Conservation (phyloP, 2,113 vertebrate genomes). For the Microcebus ravelobensis region DNA sequence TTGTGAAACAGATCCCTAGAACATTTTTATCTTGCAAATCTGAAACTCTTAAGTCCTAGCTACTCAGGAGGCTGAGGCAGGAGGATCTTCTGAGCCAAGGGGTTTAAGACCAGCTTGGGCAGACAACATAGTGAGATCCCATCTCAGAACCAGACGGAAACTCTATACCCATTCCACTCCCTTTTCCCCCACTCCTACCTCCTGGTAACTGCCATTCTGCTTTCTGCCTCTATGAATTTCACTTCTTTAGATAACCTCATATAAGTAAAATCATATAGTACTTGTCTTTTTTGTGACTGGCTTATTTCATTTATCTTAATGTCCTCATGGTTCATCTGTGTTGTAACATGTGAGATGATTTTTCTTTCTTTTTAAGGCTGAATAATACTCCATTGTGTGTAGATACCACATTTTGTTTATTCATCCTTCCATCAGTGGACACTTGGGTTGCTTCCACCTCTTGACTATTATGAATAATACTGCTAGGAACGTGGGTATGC, state of each 20-base stretch:
- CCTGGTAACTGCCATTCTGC: neutral
- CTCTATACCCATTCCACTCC: neutral
- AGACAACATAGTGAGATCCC: no score
- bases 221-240: neutral
- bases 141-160: neutral
- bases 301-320: neutral
- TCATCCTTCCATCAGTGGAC: neutral
- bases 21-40: neutral
- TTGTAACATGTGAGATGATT: neutral
- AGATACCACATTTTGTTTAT: neutral
- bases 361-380: slow-evolving; percentile 1
- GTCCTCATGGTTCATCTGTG: neutral
- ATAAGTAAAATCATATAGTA: neutral
- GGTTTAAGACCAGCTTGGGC: no score
- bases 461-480: neutral
- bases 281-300: neutral
- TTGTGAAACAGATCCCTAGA: neutral
- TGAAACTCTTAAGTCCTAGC: no score
- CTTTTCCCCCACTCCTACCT: neutral
- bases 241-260: neutral
- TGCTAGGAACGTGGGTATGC: neutral
- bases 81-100: no score
- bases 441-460: neutral
- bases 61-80: no score
- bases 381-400: neutral